Conservation (phyloP, 23 tunicate genomes). For the Diplosoma virens region DNA sequence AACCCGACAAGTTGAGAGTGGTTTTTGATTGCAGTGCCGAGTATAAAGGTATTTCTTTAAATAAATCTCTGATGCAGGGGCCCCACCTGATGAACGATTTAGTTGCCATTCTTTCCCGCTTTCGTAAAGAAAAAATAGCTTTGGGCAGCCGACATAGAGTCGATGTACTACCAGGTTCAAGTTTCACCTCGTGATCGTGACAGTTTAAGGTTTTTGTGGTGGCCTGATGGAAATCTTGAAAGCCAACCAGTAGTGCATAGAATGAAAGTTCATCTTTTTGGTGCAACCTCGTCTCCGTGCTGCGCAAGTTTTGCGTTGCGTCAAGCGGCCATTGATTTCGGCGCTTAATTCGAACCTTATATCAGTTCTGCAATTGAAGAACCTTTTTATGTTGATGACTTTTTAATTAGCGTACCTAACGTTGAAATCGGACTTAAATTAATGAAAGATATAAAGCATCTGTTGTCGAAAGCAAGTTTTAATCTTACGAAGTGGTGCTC, state of each 20-base stretch:
- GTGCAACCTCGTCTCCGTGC: constrained; percentile 37
- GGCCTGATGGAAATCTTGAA: constrained; percentile 18
- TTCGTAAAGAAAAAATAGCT: too few relatives aligned
- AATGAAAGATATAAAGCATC: not conserved
- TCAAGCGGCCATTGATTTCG: not conserved
- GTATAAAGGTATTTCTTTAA: not conserved
- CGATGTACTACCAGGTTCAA: constrained; percentile 41
- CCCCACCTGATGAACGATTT: too few relatives aligned
- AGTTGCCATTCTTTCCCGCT: too few relatives aligned
- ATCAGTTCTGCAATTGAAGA: not conserved
- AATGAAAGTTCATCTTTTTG: constrained; percentile 21
- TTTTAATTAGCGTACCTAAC: too few relatives aligned
- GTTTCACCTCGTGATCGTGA: constrained; percentile 23
- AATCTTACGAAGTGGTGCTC: not conserved
- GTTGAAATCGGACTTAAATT: not conserved
- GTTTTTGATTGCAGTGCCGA: too few relatives aligned
- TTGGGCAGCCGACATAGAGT: too few relatives aligned
- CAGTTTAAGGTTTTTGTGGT: constrained; percentile 18
- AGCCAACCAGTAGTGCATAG: not conserved
- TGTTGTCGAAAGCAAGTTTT: not conserved
- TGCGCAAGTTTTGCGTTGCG: constrained; percentile 19
- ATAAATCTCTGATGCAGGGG: constrained; percentile 17
- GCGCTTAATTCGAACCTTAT: not conserved
- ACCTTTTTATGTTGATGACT: constrained; percentile 38
- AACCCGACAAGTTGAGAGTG: not conserved